Conservation (phyloP, 2,797 vertebrate genomes). For the Gobio occitaniae region DNA sequence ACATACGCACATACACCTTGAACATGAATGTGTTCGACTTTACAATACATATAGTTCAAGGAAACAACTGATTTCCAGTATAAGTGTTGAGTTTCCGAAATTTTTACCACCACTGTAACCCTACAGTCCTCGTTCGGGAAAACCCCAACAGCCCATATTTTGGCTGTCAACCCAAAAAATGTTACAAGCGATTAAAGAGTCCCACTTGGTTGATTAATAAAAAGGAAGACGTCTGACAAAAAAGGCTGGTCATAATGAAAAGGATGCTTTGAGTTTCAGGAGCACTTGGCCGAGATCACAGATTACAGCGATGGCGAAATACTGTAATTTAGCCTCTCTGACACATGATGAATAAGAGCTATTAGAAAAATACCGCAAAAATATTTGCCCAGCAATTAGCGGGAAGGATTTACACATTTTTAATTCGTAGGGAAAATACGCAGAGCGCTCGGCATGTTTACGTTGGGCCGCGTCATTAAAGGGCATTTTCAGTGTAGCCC, state of each 20-base stretch:
- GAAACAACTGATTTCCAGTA: not conserved
- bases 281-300: constrained; percentile 28
- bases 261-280: constrained; percentile 37
- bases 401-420: constrained; percentile 67
- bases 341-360: constrained; percentile 72
- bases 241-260: constrained; percentile 26
- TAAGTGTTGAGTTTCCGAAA: not conserved
- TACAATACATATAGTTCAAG: not conserved
- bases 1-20: not conserved
- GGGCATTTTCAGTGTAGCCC: constrained; percentile 42
- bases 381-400: constrained; percentile 74
- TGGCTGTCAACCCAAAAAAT: constrained; percentile 47
- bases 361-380: constrained; percentile 70
- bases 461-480: constrained; percentile 60
- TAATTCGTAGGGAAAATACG: constrained; percentile 70
- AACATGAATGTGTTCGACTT: not conserved
- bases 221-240: constrained; percentile 23
- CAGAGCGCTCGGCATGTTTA: constrained; percentile 66
- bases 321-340: constrained; percentile 59
- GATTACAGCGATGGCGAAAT: constrained; percentile 51
- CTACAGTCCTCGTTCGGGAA: constrained; percentile 36
- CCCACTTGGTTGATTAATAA: constrained; percentile 31
- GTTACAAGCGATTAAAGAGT: constrained; percentile 53
- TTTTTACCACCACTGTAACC: constrained; percentile 53
- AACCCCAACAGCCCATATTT: constrained; percentile 39